phyloP scores from a whole-genome alignment of 2,888 invertebrate species.

The Lithophane ornitopus region DNA sequence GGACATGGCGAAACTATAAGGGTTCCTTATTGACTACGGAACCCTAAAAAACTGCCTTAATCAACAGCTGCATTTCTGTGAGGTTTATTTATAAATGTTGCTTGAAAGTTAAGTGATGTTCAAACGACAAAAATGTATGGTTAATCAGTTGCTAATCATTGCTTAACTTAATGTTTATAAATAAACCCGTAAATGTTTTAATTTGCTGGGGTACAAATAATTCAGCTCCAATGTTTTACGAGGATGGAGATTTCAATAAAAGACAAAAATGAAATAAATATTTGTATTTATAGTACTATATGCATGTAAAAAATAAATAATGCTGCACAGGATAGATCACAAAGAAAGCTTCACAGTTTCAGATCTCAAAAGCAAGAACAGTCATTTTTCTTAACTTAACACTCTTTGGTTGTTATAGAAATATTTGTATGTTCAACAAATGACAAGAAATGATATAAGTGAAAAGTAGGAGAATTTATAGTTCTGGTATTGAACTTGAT shows the following conservation, averaged over 20 bases:
- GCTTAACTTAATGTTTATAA: too few relatives aligned
- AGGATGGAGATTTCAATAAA: slow-evolving; percentile 42
- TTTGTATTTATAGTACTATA: slow-evolving; percentile 70
- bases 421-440: slow-evolving; percentile 32
- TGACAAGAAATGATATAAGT: slow-evolving; percentile 10
- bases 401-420: slow-evolving; percentile 74
- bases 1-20: too few relatives aligned
- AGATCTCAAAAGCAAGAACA: slow-evolving; percentile 70
- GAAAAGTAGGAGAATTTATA: background rate
- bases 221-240: background rate
- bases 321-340: slow-evolving; percentile 75
- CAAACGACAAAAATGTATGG: too few relatives aligned
- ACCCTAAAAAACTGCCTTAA: background rate
- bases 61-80: background rate
- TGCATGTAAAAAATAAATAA: slow-evolving; percentile 78
- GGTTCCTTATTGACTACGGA: too few relatives aligned
- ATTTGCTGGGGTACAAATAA: background rate
- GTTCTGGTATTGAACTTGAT: too few relatives aligned
- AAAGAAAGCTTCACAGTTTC: slow-evolving; percentile 72
- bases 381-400: slow-evolving; percentile 50
- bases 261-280: slow-evolving; percentile 70
- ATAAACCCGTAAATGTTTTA: background rate
- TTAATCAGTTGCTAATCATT: too few relatives aligned
- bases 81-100: too few relatives aligned
- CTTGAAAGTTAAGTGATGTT: too few relatives aligned